A percentile compares a stretch with the other conserved stretches of the same genome.
These are phyloP conservation scores for Stenurella melanura DNA, from an alignment of 2,888 invertebrate genomes.

Conservation along the genomic window DNA sequence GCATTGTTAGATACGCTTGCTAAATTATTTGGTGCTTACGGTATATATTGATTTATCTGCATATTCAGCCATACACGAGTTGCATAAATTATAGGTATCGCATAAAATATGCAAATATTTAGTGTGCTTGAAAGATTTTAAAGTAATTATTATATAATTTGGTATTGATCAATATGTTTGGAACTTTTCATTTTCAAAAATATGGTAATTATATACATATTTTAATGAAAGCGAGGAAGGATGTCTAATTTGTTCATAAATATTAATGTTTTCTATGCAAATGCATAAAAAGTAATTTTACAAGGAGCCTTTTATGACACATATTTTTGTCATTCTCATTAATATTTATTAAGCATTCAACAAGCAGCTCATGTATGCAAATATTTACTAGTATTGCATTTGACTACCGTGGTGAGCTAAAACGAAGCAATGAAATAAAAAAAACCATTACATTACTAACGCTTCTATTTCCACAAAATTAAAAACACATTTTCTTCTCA, in stretches of 20 bases:
- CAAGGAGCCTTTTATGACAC: neutral
- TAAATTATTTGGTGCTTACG: conserved; percentile 35
- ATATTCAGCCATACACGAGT: conserved; percentile 21
- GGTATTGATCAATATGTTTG: neutral
- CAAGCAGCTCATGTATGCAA: too few species aligned
- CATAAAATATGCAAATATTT: conserved; percentile 1
- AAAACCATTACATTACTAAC: too few species aligned
- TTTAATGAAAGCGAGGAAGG: neutral
- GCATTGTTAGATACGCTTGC: conserved; percentile 36
- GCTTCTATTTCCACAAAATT: too few species aligned
- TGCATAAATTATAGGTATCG: conserved; percentile 8
- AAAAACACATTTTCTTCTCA: too few species aligned
- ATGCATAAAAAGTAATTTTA: neutral
- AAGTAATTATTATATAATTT: neutral
- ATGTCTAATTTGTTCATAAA: neutral
- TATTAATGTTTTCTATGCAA: neutral
- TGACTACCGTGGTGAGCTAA: too few species aligned
- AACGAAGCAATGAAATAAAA: too few species aligned
- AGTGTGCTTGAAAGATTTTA: neutral
- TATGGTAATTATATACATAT: neutral
- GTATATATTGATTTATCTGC: conserved; percentile 35
- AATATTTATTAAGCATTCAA: too few species aligned
- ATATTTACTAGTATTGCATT: too few species aligned
- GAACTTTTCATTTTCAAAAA: neutral
- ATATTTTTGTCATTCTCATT: too few species aligned